Evolutionary conservation across 2,888 invertebrate species (phyloP), one percentile per base, ranked within the genome.

Genomic region (Unio pictorum): DNA sequence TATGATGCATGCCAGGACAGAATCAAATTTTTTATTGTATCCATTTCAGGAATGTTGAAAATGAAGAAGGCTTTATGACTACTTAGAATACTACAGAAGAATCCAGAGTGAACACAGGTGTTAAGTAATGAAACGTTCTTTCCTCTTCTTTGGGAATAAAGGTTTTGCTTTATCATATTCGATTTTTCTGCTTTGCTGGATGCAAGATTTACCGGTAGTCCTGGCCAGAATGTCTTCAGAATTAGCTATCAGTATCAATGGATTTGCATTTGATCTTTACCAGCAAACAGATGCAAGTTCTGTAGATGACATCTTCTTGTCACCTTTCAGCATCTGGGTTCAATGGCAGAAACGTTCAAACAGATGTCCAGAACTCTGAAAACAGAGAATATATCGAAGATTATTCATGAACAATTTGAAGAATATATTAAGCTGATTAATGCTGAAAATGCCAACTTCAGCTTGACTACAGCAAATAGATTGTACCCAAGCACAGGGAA

Each of bases 271-370:
- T 45, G 72, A 72, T 56, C 23, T 72, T 6, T 68, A 63, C 64
- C 45, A 45, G 45, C 15, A 4, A n/a, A 17, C 20, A 1, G 23
- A 34, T 61, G 3, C 28, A 55, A 8, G 18, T 5, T 30, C 61
- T 20, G 18, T n/a, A n/a, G 64, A 61, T 34, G 73, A 86, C 69
- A 30, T 88, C 15, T 89, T 90, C 70, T 77, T 90, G 68, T 91
- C 91, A 1, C 91, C 91, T 0, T 81, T 89, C 71, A 89, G 90
- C 70, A 86, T 91, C 55, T 86, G 11, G 91, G 91, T 18, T 89
- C 91, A 20, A 80, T 77, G 61, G 86, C 84, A 5, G 77, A 86
- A 30, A 91, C 91, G 11, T 80, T 80, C 26, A 64, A 73, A 59
- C 85, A 89, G 73, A 85, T 90, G 83, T 70, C 71, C 28, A 70